These are phyloP conservation scores for Aplysia californica DNA, from an alignment of 1,140 invertebrate species.

Conservation along the genomic window DNA sequence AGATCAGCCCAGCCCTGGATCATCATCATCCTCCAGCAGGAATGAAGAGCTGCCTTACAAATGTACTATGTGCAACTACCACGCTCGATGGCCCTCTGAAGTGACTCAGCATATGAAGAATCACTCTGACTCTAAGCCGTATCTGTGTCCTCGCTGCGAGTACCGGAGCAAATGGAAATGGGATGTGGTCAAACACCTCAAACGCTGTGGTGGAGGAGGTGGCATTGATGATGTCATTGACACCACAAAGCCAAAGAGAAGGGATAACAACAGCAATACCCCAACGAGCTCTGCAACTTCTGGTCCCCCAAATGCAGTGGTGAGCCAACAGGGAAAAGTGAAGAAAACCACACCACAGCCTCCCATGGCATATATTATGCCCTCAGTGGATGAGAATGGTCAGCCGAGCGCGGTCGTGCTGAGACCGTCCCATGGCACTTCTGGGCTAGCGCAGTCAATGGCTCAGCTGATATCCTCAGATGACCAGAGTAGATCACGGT, in stretches of 20 bases:
- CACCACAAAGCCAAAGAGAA: slow-evolving; percentile 45
- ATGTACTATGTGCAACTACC: slow-evolving; percentile 64
- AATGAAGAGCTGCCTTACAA: slow-evolving; percentile 59
- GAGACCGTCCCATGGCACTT: too few species aligned
- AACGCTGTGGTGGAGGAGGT: slow-evolving; percentile 65
- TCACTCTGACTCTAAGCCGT: slow-evolving; percentile 67
- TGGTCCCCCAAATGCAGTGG: slow-evolving; percentile 59
- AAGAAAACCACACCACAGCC: slow-evolving; percentile 42
- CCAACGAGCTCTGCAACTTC: neutral
- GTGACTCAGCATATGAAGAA: slow-evolving; percentile 69
- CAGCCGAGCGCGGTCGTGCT: neutral
- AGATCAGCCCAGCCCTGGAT: slow-evolving; percentile 2
- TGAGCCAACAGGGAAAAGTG: slow-evolving; percentile 46
- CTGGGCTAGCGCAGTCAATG: too few species aligned
- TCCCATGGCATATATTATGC: slow-evolving; percentile 11
- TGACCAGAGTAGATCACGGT: slow-evolving; percentile 8
- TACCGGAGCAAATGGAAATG: slow-evolving; percentile 69
- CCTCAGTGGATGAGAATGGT: slow-evolving; percentile 18
- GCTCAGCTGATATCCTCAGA: too few species aligned
- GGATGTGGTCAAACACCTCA: slow-evolving; percentile 68
- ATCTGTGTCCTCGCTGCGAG: slow-evolving; percentile 64
- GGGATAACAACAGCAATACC: neutral
- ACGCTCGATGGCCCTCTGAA: slow-evolving; percentile 67
- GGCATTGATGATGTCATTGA: slow-evolving; percentile 66
- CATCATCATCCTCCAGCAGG: neutral